phyloP scores from a whole-genome alignment of 2,113 vertebrate genomes.

The Elachura formosa region DNA sequence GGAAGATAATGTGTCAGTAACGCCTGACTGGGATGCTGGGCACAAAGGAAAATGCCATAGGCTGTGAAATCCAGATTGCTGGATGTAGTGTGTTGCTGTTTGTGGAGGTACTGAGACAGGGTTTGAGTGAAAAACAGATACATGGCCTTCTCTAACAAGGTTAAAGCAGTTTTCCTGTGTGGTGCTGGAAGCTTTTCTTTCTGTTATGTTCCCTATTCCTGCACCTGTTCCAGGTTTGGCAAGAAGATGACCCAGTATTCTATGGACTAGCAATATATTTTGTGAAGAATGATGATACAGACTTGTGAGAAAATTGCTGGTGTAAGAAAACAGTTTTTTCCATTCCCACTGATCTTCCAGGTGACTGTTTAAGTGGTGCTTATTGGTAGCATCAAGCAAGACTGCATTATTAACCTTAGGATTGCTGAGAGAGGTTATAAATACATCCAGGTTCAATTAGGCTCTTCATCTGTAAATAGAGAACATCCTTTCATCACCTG shows the following conservation, averaged over 20 bases:
- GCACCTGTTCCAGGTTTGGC: not conserved
- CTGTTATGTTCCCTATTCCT: not conserved
- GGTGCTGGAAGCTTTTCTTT: not conserved
- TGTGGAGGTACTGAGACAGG: not conserved
- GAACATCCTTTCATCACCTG: not conserved
- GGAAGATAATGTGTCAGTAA: not conserved
- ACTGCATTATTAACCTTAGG: not conserved
- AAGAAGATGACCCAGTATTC: not conserved
- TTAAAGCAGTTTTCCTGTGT: not conserved
- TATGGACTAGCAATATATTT: not conserved
- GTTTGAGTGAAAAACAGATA: not conserved
- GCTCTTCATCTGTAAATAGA: not conserved
- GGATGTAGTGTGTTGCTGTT: not conserved
- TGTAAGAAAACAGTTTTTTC: not conserved
- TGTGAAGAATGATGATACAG: not conserved
- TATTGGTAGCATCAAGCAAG: not conserved
- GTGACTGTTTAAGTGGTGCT: not conserved
- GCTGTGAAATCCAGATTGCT: not conserved
- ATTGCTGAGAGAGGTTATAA: not conserved
- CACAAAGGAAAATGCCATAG: not conserved
- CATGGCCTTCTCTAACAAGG: not conserved
- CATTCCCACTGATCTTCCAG: not conserved
- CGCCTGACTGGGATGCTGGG: not conserved
- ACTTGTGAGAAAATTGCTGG: not conserved
- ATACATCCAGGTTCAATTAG: not conserved